Conservation (phyloP, 1,140 invertebrate genomes). For the Trichonephila clavipes region DNA sequence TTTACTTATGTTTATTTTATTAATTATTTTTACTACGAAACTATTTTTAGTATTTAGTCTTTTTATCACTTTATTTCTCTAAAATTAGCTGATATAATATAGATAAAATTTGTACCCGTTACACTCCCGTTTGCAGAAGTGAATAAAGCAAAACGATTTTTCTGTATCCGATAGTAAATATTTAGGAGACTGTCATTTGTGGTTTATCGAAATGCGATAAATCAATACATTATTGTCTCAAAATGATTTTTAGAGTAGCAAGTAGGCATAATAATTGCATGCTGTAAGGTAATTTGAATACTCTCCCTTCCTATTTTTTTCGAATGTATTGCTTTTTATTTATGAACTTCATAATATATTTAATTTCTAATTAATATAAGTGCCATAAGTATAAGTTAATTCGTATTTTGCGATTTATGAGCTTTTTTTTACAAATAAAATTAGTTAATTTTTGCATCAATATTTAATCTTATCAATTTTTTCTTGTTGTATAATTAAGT, state of each 20-base stretch:
- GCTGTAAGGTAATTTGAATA: background rate
- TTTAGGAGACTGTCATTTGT: background rate
- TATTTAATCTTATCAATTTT: too few species aligned
- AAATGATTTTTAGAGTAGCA: background rate
- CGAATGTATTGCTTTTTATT: background rate
- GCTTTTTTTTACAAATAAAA: too few species aligned
- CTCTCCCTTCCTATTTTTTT: background rate
- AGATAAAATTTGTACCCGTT: background rate
- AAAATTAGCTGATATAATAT: background rate
- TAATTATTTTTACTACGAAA: background rate
- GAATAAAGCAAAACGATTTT: background rate
- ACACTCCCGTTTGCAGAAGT: background rate
- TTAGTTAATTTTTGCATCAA: too few species aligned
- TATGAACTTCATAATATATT: background rate
- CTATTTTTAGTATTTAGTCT: background rate
- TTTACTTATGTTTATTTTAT: background rate
- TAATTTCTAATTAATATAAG: too few species aligned
- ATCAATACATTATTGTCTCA: constrained; percentile 13
- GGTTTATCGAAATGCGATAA: constrained; percentile 36
- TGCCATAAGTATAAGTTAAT: too few species aligned
- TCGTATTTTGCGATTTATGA: too few species aligned
- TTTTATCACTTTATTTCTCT: background rate
- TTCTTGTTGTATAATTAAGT: too few species aligned
- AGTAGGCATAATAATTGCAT: background rate
- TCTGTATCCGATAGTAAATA: background rate